A percentile compares a stretch with the other conserved stretches of the same genome.
Conservation (phyloP, 2,888 invertebrate species). For the Amblyjoppa proteus region DNA sequence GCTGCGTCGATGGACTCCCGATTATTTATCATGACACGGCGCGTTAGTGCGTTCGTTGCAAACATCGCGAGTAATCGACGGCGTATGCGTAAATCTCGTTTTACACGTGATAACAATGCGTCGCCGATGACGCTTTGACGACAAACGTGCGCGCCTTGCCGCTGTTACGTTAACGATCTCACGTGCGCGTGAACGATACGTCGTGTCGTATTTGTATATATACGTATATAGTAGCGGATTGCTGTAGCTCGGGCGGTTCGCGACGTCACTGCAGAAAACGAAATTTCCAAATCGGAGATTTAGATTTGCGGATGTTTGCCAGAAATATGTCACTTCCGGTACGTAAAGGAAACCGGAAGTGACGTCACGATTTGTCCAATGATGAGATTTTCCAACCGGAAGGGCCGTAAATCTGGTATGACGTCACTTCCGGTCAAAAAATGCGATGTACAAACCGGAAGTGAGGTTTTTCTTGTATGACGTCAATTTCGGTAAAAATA, state of each 20-base stretch:
- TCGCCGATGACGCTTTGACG: constrained; percentile 1
- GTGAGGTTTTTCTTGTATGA: background rate
- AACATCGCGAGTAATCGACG: background rate
- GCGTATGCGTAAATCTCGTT: constrained; percentile 12
- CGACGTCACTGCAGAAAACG: too few relatives aligned
- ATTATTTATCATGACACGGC: constrained; percentile 3
- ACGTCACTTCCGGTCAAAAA: too few relatives aligned
- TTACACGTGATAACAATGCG: constrained; percentile 6
- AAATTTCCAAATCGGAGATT: too few relatives aligned
- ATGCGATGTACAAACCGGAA: too few relatives aligned
- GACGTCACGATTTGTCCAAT: too few relatives aligned
- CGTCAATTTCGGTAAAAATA: too few relatives aligned
- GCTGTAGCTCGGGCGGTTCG: too few relatives aligned
- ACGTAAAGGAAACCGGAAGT: too few relatives aligned
- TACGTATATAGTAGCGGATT: background rate
- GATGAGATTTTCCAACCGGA: too few relatives aligned
- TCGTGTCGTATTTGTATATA: constrained; percentile 13
- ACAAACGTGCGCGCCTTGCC: background rate
- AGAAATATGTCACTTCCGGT: too few relatives aligned
- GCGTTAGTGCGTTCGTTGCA: constrained; percentile 2
- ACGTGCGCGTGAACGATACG: constrained; percentile 18
- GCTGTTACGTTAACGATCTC: constrained; percentile 29
- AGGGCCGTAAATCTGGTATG: too few relatives aligned
- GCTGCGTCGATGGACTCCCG: constrained; percentile 7
- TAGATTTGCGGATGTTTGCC: too few relatives aligned